These are phyloP conservation scores for Hoplostethus atlanticus DNA, from an alignment of 2,797 vertebrate species.

Conservation along the genomic window DNA sequence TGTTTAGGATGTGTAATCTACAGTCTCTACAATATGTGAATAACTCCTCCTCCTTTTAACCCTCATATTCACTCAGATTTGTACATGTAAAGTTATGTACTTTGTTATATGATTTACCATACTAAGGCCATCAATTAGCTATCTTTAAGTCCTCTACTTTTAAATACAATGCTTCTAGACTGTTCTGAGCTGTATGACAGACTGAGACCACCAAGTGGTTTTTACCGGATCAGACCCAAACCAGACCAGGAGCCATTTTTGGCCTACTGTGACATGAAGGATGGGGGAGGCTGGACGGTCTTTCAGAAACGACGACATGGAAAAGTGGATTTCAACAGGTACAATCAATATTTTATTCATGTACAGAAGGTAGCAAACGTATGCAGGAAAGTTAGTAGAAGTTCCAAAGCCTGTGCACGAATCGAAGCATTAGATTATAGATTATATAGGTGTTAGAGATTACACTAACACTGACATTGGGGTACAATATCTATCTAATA, in stretches of 20 bases:
- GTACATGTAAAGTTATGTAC: background rate
- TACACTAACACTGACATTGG: background rate
- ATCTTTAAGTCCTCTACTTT: background rate
- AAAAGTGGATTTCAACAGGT: slow-evolving; percentile 91
- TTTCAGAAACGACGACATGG: slow-evolving; percentile 90
- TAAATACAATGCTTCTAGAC: slow-evolving; percentile 72
- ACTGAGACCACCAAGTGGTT: slow-evolving; percentile 83
- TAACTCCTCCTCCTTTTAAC: background rate
- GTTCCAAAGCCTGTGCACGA: background rate
- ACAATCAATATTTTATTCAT: slow-evolving; percentile 10
- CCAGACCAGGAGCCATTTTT: slow-evolving; percentile 86
- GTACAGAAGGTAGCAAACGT: background rate
- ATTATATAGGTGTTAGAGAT: too few species aligned
- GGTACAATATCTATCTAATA: background rate
- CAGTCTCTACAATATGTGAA: background rate
- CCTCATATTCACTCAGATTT: background rate
- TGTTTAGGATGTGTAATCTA: background rate
- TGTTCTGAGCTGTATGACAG: slow-evolving; percentile 88
- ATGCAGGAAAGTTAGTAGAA: background rate
- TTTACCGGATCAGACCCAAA: slow-evolving; percentile 88
- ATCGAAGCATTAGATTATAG: background rate
- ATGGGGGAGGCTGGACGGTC: slow-evolving; percentile 93
- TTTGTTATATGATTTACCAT: background rate
- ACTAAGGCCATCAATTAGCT: background rate
- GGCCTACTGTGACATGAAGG: slow-evolving; percentile 93